phyloP scores from a whole-genome alignment of 2,888 invertebrate genomes.

The Nymphalis polychloros region DNA sequence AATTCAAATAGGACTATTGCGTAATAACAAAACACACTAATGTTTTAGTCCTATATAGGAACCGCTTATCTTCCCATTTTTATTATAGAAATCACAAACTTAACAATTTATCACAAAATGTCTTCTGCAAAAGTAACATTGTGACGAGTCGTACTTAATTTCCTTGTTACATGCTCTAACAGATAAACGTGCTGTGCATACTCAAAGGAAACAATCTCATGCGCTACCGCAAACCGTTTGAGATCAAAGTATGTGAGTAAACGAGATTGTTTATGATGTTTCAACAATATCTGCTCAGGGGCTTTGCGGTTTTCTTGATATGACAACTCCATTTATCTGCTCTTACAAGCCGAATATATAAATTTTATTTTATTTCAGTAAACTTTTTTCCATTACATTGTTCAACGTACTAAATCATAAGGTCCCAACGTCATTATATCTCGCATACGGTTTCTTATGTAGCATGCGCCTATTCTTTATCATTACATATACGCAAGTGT shows the following conservation, averaged over 20 bases:
- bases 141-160: conserved; percentile 43
- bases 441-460: too few species aligned
- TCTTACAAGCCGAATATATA: background rate
- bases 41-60: too few species aligned
- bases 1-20: background rate
- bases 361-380: background rate
- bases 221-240: conserved; percentile 40
- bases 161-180: conserved; percentile 35
- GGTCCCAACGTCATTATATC: too few species aligned
- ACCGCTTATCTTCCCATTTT: too few species aligned
- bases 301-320: conserved; percentile 31
- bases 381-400: background rate
- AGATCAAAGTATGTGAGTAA: conserved; percentile 39
- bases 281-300: conserved; percentile 34
- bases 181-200: conserved; percentile 37
- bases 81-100: background rate
- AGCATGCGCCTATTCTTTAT: too few species aligned
- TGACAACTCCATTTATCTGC: conserved; percentile 28
- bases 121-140: conserved; percentile 17
- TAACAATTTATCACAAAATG: conserved; percentile 23
- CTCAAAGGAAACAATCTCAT: conserved; percentile 42
- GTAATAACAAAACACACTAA: too few species aligned
- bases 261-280: conserved; percentile 39
- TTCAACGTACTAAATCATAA: too few species aligned
- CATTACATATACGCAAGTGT: too few species aligned